Base-by-base conservation (phyloP, 2,113 vertebrate genomes). In the Ptilonorhynchus violaceus region DNA sequence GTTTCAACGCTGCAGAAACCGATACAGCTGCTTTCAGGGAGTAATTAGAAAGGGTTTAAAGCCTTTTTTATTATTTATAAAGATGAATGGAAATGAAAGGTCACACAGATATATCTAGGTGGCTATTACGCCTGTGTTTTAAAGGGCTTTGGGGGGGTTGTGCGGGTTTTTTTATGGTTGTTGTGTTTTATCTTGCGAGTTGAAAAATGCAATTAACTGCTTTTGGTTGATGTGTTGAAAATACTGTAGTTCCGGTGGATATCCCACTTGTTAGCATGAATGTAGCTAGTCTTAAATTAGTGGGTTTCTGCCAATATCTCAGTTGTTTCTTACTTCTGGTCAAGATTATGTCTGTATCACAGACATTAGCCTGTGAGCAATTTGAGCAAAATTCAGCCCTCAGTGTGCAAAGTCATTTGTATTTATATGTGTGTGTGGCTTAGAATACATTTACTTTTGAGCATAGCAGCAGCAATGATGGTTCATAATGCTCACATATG, bases 401-500 rank as follows among this genome's bases (percentile, higher is more conserved):
- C 9, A 0, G 35, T 88, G 24, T 72, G 53, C 89, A 76, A 90
- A 97, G 81, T 86, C 19, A 41, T 84, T 93, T 86, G 46, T 96
- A 60, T 94, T 93, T 95, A 39, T 83, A 2, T 84, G 73, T 50
- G 88, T 67, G 80, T 39, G 52, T 95, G 91, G 81, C 55, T 92
- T 60, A n/a, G 91, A 94, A 92, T 89, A 62, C 89, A 87, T 91
- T 94, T 93, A 20, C 49, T 96, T 69, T 9, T 69, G 84, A 91
- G 76, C 74, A 46, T 66, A 86, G 91, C 93, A 90, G 95, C 95
- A 89, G 88, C 88, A 39, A 66, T 88, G 84, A 88, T 82, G 74
- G 86, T 75, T 95, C 76, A 25, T 93, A 78, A 79, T 78, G 92
- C 92, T 90, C 88, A 50, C 94, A 96, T 89, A 92, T 96, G 92